These are phyloP conservation scores for Lepilemur septentrionalis DNA, from an alignment of 2,797 vertebrate genomes.

Conservation along the genomic window DNA sequence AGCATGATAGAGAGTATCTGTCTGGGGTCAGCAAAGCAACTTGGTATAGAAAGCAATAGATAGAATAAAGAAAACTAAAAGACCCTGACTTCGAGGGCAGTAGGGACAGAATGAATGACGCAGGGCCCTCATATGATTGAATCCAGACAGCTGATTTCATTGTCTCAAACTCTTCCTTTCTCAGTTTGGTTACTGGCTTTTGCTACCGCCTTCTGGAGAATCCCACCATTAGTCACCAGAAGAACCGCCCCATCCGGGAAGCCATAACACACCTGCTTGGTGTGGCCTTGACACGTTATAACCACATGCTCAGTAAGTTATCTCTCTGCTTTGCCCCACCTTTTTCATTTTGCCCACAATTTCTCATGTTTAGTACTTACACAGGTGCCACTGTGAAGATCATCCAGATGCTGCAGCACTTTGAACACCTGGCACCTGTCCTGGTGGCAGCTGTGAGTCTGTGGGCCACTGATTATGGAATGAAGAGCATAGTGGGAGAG, in stretches of 20 bases:
- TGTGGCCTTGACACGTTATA: slow-evolving; percentile 91
- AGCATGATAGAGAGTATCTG: neutral
- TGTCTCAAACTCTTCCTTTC: slow-evolving; percentile 35
- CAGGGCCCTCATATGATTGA: no score
- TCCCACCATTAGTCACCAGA: slow-evolving; percentile 91
- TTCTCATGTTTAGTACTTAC: fast-evolving
- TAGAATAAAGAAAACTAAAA: neutral
- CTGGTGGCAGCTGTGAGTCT: slow-evolving; percentile 92
- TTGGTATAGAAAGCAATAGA: neutral
- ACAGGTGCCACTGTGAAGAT: slow-evolving; percentile 95
- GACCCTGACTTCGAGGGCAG: neutral
- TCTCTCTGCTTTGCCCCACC: neutral
- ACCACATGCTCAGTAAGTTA: slow-evolving; percentile 93
- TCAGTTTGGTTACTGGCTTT: slow-evolving; percentile 93
- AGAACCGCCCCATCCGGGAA: slow-evolving; percentile 91
- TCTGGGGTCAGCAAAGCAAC: neutral
- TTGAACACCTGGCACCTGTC: slow-evolving; percentile 93
- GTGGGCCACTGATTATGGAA: slow-evolving; percentile 94
- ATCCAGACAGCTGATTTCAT: neutral
- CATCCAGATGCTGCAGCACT: slow-evolving; percentile 95
- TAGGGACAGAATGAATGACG: neutral
- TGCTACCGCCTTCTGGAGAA: slow-evolving; percentile 97
- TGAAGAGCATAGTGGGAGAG: slow-evolving; percentile 94
- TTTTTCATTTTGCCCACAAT: neutral
- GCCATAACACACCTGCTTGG: slow-evolving; percentile 92